A percentile compares a stretch with the other conserved stretches of the same genome.
These are phyloP conservation scores for Boulengeromyrus knoepffleri DNA, from an alignment of 2,113 vertebrate species.

Conservation along the genomic window DNA sequence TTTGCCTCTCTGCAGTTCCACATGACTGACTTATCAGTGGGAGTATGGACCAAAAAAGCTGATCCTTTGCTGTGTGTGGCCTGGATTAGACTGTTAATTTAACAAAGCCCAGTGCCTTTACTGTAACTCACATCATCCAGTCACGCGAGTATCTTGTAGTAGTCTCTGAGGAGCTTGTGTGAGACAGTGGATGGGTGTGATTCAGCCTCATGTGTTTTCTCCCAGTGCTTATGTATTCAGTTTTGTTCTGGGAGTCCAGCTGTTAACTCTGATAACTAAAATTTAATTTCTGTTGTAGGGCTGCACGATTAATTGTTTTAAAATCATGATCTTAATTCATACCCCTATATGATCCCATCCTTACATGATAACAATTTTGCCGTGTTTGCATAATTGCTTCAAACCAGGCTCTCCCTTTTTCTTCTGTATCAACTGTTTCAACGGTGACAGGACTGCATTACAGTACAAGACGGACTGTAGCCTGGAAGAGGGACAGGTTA, in stretches of 20 bases:
- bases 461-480: not conserved
- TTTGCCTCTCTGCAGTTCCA: not conserved
- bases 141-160: not conserved
- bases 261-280: not conserved
- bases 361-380: not conserved
- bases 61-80: conserved; percentile 1
- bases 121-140: not conserved
- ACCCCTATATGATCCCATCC: not conserved
- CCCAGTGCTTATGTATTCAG: not conserved
- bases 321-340: not conserved
- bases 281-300: not conserved
- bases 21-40: not conserved
- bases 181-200: not conserved
- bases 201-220: not conserved
- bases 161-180: not conserved
- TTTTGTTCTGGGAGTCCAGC: not conserved
- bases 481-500: not conserved
- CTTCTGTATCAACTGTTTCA: not conserved
- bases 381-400: not conserved
- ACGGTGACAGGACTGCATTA: not conserved
- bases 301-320: not conserved
- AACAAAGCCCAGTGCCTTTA: conserved; percentile 41
- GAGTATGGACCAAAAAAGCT: conserved; percentile 30
- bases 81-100: not conserved
- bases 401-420: not conserved